Conservation (phyloP, 2,888 invertebrate species). For the Tipula helvola region DNA sequence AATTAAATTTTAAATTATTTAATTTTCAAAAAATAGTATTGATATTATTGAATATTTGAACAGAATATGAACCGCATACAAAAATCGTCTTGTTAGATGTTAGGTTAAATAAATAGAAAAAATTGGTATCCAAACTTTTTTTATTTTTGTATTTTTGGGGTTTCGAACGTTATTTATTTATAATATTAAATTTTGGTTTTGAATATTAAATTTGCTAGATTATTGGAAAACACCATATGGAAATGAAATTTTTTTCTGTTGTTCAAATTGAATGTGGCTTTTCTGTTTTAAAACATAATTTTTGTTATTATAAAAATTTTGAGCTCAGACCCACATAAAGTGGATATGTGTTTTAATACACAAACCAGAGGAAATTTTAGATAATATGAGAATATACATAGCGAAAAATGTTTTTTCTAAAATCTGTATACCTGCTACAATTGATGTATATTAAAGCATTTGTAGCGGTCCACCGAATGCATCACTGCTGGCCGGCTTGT, state of each 20-base stretch:
- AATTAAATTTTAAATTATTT: neutral
- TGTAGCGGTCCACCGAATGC: too few species aligned
- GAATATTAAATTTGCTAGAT: neutral
- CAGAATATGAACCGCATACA: neutral
- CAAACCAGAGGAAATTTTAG: too few species aligned
- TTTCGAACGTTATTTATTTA: neutral
- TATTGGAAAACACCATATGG: neutral
- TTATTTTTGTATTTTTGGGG: neutral
- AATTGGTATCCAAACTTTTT: too few species aligned
- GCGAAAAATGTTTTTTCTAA: too few species aligned
- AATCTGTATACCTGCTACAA: too few species aligned
- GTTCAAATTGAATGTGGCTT: neutral
- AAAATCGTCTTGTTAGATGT: neutral
- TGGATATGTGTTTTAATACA: too few species aligned
- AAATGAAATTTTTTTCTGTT: neutral
- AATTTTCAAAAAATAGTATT: neutral
- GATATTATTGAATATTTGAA: neutral
- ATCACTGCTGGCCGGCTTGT: too few species aligned
- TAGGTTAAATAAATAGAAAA: neutral
- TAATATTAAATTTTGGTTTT: neutral
- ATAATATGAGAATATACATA: too few species aligned
- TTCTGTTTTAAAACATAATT: too few species aligned
- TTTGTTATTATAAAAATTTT: too few species aligned
- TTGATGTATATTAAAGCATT: too few species aligned
- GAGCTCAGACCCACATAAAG: too few species aligned